Conservation (phyloP, 2,797 vertebrate species). For the Arctocebus calabarensis region DNA sequence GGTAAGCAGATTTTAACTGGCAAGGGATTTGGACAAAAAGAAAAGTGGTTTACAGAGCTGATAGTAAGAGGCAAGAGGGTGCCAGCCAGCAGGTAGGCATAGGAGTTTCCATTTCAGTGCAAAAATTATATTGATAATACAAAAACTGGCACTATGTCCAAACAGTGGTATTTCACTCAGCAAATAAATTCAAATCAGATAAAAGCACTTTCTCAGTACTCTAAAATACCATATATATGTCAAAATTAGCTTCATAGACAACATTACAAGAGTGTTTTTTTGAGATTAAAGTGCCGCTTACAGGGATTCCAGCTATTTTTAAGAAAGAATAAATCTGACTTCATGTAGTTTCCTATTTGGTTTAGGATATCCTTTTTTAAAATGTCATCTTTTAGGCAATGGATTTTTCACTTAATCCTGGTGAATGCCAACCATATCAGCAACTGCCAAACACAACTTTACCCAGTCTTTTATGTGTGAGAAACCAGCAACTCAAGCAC, state of each 20-base stretch:
- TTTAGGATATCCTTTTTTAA: slow-evolving; percentile 60
- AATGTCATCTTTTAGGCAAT: slow-evolving; percentile 72
- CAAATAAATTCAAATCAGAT: slow-evolving; percentile 55
- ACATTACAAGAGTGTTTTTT: neutral
- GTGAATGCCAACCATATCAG: neutral
- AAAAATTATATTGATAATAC: neutral
- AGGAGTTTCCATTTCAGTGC: neutral
- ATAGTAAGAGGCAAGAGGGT: neutral
- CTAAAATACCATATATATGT: slow-evolving; percentile 12
- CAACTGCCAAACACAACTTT: slow-evolving; percentile 36
- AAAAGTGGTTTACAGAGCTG: slow-evolving; percentile 51
- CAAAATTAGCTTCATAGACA: slow-evolving; percentile 44
- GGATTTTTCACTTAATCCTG: slow-evolving; percentile 61
- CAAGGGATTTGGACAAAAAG: slow-evolving; percentile 16
- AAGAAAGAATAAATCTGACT: slow-evolving; percentile 63
- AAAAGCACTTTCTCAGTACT: slow-evolving; percentile 48
- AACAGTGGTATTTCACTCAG: slow-evolving; percentile 1
- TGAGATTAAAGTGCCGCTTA: slow-evolving; percentile 61
- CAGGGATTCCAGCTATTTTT: slow-evolving; percentile 68
- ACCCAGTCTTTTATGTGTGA: neutral
- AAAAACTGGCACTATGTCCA: neutral
- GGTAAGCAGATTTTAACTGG: slow-evolving; percentile 21
- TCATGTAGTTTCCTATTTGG: slow-evolving; percentile 57
- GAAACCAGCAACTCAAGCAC: neutral
- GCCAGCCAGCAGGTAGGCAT: neutral